Evolutionary conservation across 1,140 invertebrate species (phyloP).

Genomic region (Euschistus heros): DNA sequence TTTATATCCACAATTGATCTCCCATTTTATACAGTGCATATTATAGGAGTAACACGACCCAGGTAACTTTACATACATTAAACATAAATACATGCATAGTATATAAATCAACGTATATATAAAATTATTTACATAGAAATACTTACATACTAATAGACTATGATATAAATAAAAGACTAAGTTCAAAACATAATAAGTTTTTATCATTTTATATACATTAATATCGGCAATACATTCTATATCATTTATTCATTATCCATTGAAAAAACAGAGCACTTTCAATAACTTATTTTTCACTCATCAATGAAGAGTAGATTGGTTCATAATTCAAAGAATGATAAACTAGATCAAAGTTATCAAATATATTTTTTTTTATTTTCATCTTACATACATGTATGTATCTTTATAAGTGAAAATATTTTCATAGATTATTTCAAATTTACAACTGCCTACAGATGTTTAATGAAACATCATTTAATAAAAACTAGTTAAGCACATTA

Average conservation of each 20-base stretch:
- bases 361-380: background rate
- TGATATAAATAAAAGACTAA: background rate
- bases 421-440: no score
- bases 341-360: background rate
- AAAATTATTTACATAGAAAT: constrained; percentile 5
- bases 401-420: no score
- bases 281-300: background rate
- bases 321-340: background rate
- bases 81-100: background rate
- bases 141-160: background rate
- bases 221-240: constrained; percentile 1
- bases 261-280: background rate
- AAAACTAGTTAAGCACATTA: no score
- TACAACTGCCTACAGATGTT: no score
- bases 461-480: no score
- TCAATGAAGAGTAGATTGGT: background rate
- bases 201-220: background rate
- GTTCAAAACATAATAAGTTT: background rate
- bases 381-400: no score
- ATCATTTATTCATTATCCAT: background rate
- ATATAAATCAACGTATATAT: background rate
- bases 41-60: background rate
- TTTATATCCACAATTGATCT: background rate
- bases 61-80: background rate
- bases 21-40: background rate